Base-by-base conservation (phyloP, 2,797 vertebrate species). In the Sphaeramia orbicularis region DNA sequence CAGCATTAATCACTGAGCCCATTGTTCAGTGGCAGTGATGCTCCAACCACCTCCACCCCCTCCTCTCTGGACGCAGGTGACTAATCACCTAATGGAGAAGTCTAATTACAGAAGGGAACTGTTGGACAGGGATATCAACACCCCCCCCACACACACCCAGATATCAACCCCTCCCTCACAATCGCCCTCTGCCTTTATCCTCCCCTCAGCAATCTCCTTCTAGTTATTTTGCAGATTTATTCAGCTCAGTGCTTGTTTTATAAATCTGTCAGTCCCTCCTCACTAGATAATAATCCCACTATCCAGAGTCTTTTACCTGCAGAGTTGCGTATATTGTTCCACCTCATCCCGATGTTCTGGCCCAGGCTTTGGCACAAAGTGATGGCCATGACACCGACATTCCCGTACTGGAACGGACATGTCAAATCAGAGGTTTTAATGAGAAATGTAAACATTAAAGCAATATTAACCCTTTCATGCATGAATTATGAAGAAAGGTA, bases 301-400 rank as follows among this genome's bases (percentile, higher is more conserved):
- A 5, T 50, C 15, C 21, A 10, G 4, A 11, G 11, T 10, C 54
- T 53, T 45, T 77, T 64, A 97, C 97, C 95, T 92, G 96, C 96
- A 0, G 96, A 94, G 38, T 84, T 84, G 4, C 95, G 95, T 50
- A 92, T 94, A 74, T 96, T 96, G 87, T 97, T 98, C 96, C 96
- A 98, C 94, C 94, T 96, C 96, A 98, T 98, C 70, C 96, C 96
- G 56, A 98, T 90, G 86, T 98, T 98, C 90, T 98, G 96, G 11
- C 97, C 97, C 57, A 98, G 92, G 0, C 95, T 97, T 93, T 98
- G 96, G 11, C 95, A 96, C 90, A 98, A 87, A 0, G 95, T 96
- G 78, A 97, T 93, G 0, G 96, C 96, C 96, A 97, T 97, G 4
- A 94, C 92, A 0, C 92, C 94, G 13, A 97, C 94, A 21, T 91